Conservation (phyloP, 2,888 invertebrate genomes). For the Nomada hirtipes region DNA sequence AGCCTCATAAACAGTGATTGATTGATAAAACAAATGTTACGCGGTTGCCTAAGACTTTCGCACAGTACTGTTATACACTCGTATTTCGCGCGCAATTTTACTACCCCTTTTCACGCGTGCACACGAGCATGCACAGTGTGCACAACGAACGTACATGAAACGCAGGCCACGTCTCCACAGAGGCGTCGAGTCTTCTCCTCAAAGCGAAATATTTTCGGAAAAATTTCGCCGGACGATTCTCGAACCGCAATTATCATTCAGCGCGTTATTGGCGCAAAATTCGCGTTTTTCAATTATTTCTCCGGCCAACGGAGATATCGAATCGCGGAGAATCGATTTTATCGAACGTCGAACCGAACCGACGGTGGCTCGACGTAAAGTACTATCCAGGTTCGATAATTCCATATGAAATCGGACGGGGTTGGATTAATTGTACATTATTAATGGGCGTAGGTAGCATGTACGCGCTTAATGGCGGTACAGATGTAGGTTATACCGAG, state of each 20-base stretch:
- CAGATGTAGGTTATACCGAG: constrained; percentile 35
- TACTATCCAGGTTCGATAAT: constrained; percentile 25
- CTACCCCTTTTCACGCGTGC: not conserved
- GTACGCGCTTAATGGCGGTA: constrained; percentile 2
- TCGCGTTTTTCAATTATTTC: constrained; percentile 41
- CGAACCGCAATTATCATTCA: constrained; percentile 8
- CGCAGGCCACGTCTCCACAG: no score
- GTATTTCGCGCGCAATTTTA: constrained; percentile 8
- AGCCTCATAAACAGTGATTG: no score
- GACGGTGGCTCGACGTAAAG: constrained; percentile 13
- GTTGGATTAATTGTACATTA: constrained; percentile 21
- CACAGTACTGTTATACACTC: no score
- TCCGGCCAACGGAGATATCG: constrained; percentile 13
- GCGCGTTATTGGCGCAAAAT: constrained; percentile 18
- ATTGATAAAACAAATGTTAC: no score
- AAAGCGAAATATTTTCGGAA: not conserved
- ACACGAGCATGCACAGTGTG: no score
- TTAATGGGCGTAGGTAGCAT: constrained; percentile 15
- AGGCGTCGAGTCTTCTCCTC: not conserved
- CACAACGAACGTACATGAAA: no score
- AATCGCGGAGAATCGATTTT: constrained; percentile 38
- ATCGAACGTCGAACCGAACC: constrained; percentile 18
- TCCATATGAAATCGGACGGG: not conserved
- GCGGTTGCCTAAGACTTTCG: no score
- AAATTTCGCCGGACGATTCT: constrained; percentile 7